Evolutionary conservation across 2,113 vertebrate genomes (phyloP), one percentile per base, ranked within the genome.

Genomic region (Onychostoma macrolepis): DNA sequence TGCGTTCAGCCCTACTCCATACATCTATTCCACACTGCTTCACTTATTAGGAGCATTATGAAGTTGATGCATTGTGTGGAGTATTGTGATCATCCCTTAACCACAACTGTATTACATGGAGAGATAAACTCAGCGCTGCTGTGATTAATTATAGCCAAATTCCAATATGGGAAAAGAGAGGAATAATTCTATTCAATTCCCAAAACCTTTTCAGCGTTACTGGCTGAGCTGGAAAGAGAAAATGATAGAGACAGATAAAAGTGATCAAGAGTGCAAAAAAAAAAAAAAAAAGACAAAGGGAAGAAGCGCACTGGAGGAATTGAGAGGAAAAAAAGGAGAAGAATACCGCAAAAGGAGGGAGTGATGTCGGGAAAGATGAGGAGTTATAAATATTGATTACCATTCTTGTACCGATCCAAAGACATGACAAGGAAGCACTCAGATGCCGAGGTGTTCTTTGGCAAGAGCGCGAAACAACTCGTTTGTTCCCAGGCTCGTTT

Each of bases 361-460:
- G 76, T 19, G 82, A 85, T 63, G 71, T 45, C 78, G 58, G 76
- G 38, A 80, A 80, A 45, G 56, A 85, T 77, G 63, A 75, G 74
- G 84, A 86, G 92, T 92, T 93, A 93, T 93, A 91, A 93, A 94
- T 91, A 92, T 92, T 90, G 91, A 56, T 89, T 89, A 91, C 87
- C 67, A 84, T 91, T 92, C 93, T 91, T 89, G 79, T 86, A 89
- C 91, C 92, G 87, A 86, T 92, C 83, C 53, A 90, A 86, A 90
- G 88, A 86, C 87, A 84, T 45, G 87, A 90, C 81, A 89, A 77
- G 88, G 43, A 33, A 76, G 38, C 76, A 61, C 83, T 84, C 75
- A 85, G 85, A 87, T 50, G 58, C 45, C 75, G 63, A 80, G 58
- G 86, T 87, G 76, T 80, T 91, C 80, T 82, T 87, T 38, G 88